Base-by-base conservation (phyloP, 2,797 vertebrate species). In the Rallus crepitans region DNA sequence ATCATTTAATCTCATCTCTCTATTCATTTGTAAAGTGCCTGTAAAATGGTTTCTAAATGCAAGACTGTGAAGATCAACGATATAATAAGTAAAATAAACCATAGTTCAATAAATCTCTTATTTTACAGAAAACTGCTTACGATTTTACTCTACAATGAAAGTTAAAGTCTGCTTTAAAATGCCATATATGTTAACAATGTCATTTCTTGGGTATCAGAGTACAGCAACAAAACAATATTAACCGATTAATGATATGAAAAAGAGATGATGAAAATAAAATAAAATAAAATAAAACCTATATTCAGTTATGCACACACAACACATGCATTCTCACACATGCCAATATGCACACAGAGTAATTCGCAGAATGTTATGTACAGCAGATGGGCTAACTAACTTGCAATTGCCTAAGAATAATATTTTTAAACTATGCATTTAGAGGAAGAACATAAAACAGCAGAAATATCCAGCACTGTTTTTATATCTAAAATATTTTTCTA, bases 11-110 rank as follows among this genome's bases (percentile, higher is more conserved):
- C n/a, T 84, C 16, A 85, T 61, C 28, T 70, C 48, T 73, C 53
- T 65, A 45, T 86, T 90, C 21, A 91, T 96, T 93, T 83, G 55
- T 87, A 88, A 94, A 94, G 27, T 91, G 92, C n/a, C 59, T 63
- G 42, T 90, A 81, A 87, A 95, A 87, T 76, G 59, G n/a, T 11
- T 88, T 25, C 70, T 42, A 81, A 91, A 91, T 55, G 61, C 37
- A 90, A 72, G 42, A 79, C 39, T 88, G 24, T 57, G 70, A 71
- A 79, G 77, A 72, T 82, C 90, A 95, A 81, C 79, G 50, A 77
- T 35, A 39, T 61, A 90, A 93, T 64, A 88, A 72, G 48, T 6
- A 76, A 56, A 91, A 79, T 84, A 90, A 95, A 72, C 7, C 4
- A 24, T 45, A 55, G 61, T 91, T 94, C 57, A 68, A 69, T 64